These are phyloP conservation scores for Lepidothrix coronata DNA, from an alignment of 2,113 vertebrate species.

Conservation along the genomic window DNA sequence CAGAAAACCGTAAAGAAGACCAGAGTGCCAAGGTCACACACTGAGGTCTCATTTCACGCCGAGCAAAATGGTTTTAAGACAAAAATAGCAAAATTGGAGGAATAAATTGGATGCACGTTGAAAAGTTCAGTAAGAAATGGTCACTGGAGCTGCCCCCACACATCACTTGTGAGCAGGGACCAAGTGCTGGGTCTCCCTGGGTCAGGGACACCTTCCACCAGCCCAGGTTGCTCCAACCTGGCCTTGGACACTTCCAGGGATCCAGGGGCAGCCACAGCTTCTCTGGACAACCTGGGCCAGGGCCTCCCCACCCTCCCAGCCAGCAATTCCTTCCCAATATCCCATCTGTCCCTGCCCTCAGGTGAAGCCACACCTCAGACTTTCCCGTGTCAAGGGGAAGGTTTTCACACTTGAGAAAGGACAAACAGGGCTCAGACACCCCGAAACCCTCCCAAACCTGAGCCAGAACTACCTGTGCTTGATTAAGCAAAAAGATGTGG, in stretches of 20 bases:
- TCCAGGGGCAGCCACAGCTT: not conserved
- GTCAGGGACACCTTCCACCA: not conserved
- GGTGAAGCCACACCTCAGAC: not conserved
- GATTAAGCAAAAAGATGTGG: no score
- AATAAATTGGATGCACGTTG: not conserved
- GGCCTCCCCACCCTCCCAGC: not conserved
- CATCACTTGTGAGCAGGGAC: fast-evolving
- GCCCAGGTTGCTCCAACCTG: not conserved
- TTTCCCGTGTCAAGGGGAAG: not conserved
- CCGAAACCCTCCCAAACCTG: not conserved
- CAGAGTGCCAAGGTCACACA: not conserved
- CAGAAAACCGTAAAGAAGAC: not conserved
- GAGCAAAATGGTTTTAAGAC: not conserved
- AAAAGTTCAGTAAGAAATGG: not conserved
- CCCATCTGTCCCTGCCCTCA: not conserved
- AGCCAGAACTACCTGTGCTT: not conserved
- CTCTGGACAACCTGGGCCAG: not conserved
- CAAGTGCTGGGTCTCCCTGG: not conserved
- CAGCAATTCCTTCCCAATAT: not conserved
- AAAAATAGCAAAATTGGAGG: not conserved
- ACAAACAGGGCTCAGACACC: not conserved
- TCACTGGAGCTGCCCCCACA: not conserved
- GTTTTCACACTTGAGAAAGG: not conserved
- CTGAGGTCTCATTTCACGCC: not conserved
- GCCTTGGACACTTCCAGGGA: not conserved